These are phyloP conservation scores for Corbicula japonica DNA, from an alignment of 2,888 invertebrate genomes.

Conservation along the genomic window DNA sequence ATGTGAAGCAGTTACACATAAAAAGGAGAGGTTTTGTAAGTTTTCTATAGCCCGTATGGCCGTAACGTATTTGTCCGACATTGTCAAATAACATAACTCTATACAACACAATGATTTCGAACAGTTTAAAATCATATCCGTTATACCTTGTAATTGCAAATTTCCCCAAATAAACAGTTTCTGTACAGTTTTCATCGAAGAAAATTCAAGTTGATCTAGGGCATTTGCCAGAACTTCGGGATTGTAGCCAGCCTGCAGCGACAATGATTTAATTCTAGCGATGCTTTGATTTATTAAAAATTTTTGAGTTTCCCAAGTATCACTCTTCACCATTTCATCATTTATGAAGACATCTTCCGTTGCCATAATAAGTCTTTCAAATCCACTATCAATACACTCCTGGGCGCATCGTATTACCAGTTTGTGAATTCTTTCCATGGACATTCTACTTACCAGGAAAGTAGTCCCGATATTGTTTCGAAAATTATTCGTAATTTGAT, in stretches of 20 bases:
- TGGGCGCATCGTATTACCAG: background rate
- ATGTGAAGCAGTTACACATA: background rate
- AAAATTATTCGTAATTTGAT: background rate
- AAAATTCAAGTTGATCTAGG: background rate
- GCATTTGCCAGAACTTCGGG: background rate
- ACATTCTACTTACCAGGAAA: background rate
- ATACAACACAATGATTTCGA: background rate
- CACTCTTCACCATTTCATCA: background rate
- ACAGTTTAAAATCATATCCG: background rate
- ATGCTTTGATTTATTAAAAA: background rate
- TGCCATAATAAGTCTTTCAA: background rate
- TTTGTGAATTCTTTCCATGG: background rate
- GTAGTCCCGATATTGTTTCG: background rate
- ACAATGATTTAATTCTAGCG: background rate
- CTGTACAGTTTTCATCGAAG: background rate
- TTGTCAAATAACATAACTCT: background rate
- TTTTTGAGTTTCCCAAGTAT: background rate
- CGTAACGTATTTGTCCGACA: background rate
- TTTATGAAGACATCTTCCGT: conserved; percentile 1
- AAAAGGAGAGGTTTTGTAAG: background rate
- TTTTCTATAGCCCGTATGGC: background rate
- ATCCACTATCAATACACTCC: background rate
- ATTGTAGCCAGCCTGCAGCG: background rate
- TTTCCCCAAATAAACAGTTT: conserved; percentile 4
- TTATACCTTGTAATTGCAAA: background rate